Evolutionary conservation across 2,888 invertebrate species (phyloP), one percentile per base, ranked within the genome.

Genomic region (Agrenia bidenticulata): DNA sequence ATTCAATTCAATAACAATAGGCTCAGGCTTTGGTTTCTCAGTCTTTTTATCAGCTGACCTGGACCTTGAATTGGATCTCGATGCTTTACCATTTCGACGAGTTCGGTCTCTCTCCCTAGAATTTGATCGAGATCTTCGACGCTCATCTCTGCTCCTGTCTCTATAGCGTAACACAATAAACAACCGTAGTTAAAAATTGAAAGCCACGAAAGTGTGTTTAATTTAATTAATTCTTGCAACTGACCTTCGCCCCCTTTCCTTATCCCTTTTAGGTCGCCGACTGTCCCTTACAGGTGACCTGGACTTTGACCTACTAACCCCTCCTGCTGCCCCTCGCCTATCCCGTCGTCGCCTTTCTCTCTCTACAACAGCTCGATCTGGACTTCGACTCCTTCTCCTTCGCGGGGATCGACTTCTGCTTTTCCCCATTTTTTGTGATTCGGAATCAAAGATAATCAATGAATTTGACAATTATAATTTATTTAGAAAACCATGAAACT

Each of bases 391-490:
- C 27, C 63, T 62, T 53, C 78, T 80, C 78, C 81, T 78, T 72
- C 81, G 74, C 67, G 80, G 77, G 63, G 81, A 78, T 58, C 82
- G 80, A 68, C 83, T 81, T 61, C 83, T 78, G 63, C 81, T 66
- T 81, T 64, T 58, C 2, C 76, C 81, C 81, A 66, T 84, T 11
- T 4, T n/a, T n/a, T n/a, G n/a, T n/a, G n/a, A n/a, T n/a, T n/a
- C n/a, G n/a, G n/a, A n/a, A n/a, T n/a, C n/a, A n/a, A n/a, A n/a
- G n/a, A n/a, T n/a, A n/a, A n/a, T n/a, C n/a, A n/a, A n/a, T n/a
- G n/a, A n/a, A n/a, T n/a, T n/a, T n/a, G n/a, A n/a, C n/a, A n/a
- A n/a, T n/a, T n/a, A n/a, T n/a, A n/a, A n/a, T n/a, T n/a, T n/a
- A n/a, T n/a, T n/a, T n/a, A n/a, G n/a, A n/a, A n/a, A n/a, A n/a